phyloP scores from a whole-genome alignment of 2,113 vertebrate genomes.

The Callaeas wilsoni region DNA sequence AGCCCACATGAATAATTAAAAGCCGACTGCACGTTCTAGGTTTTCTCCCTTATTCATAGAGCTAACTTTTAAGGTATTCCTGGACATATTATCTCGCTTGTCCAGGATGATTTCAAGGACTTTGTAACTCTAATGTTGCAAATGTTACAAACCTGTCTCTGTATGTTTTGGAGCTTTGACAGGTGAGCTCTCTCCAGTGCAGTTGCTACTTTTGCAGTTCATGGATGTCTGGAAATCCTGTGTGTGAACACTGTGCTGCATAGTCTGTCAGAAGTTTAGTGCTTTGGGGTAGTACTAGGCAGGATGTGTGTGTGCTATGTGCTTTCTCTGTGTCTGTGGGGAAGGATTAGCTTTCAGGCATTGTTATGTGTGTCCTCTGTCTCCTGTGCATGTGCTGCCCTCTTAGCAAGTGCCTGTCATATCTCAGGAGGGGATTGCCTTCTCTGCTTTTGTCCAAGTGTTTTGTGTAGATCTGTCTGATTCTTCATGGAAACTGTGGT shows the following conservation, averaged over 20 bases:
- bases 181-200: not conserved
- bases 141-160: not conserved
- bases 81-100: not conserved
- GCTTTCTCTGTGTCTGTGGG: not conserved
- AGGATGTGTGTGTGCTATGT: fast-evolving
- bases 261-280: not conserved
- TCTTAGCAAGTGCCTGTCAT: not conserved
- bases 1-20: not conserved
- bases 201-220: not conserved
- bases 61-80: not conserved
- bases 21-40: not conserved
- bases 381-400: not conserved
- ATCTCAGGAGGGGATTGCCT: fast-evolving
- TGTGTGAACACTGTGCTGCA: not conserved
- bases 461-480: not conserved
- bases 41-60: not conserved
- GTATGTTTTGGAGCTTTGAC: not conserved
- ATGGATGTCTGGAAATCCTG: not conserved
- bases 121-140: not conserved
- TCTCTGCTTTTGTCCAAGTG: not conserved
- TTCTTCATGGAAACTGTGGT: not conserved
- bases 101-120: not conserved
- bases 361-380: not conserved
- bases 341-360: not conserved
- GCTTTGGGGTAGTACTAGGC: not conserved